Base-by-base conservation (phyloP, 2,888 invertebrate genomes). In the Ashinkailepas kermadecensis region DNA sequence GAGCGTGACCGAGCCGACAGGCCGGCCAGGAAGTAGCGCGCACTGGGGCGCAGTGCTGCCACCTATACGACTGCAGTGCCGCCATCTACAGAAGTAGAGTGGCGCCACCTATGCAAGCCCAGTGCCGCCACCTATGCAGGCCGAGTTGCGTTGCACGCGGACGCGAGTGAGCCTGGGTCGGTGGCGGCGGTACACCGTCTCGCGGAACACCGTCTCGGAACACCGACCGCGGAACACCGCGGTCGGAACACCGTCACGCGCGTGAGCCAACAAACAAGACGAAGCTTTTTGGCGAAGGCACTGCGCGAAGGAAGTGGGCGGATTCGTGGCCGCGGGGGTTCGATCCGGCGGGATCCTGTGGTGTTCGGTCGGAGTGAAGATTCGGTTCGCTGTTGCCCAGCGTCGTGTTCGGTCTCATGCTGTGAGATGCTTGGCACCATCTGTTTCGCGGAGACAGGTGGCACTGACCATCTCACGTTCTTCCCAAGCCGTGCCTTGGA, bases 51-150 rank as follows among this genome's bases (percentile, higher is more conserved):
- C 25, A 11, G 12, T 10, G 82, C 21, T 25, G 64, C 57, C 67
- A 83, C 25, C 81, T n/a, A 8, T 58, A 81, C 21, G 81, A 81
- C 62, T 59, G 59, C 15, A 15, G 59, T 15, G 81, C 39, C 62
- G 64, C 64, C 18, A 25, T 54, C 57, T 65, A 81, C 21, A 57
- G 81, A n/a, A 39, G 56, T 56, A 59, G 70, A 12, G 13, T 67
- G 11, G 25, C 9, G 12, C 11, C 23, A n/a, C n/a, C 25, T n/a
- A 25, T 23, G 15, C 21, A 1, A 25, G 0, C 25, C 23, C 8
- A 67, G 13, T 11, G 11, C 59, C 15, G 15, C 59, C 59, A 59
- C 39, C 39, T 39, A 39, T 39, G 39, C 39, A 39, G 39, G 39
- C 39, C 39, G 39, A 39, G 39, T 39, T 39, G 39, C 39, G 39